Percentiles rank a stretch among this genome's conserved stretches.
phyloP scores from a whole-genome alignment of 1,140 invertebrate species.

The Drosophila truncata region DNA sequence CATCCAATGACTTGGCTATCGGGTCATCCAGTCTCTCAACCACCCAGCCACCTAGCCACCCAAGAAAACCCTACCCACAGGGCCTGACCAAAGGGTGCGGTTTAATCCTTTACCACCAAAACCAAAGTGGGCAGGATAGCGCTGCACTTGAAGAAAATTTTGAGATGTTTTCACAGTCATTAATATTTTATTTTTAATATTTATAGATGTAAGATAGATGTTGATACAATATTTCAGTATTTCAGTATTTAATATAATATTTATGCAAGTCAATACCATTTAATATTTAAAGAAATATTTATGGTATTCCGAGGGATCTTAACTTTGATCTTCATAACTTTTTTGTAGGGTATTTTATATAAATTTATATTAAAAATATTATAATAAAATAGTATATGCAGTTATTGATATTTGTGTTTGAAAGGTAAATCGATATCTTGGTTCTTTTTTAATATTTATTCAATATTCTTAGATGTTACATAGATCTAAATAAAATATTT shows the following conservation, averaged over 20 bases:
- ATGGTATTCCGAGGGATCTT: no score
- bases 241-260: no score
- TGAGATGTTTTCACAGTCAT: not conserved
- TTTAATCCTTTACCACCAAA: slow-evolving; percentile 78
- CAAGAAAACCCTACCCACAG: slow-evolving; percentile 4
- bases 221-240: no score
- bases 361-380: no score
- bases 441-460: not conserved
- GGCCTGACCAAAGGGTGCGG: slow-evolving; percentile 55
- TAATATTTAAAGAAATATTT: no score
- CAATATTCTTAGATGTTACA: not conserved
- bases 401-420: not conserved
- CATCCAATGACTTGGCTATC: slow-evolving; percentile 15
- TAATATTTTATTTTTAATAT: no score
- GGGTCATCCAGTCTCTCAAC: slow-evolving; percentile 2
- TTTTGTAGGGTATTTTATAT: no score
- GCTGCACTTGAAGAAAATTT: slow-evolving; percentile 39
- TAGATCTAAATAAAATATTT: no score
- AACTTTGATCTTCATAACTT: no score
- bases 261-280: no score
- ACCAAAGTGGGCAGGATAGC: slow-evolving; percentile 25
- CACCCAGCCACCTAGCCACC: not conserved
- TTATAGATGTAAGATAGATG: no score
- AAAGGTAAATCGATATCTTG: not conserved
- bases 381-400: no score